Conservation (phyloP, 2,797 vertebrate species). For the Sandelia bainsii region DNA sequence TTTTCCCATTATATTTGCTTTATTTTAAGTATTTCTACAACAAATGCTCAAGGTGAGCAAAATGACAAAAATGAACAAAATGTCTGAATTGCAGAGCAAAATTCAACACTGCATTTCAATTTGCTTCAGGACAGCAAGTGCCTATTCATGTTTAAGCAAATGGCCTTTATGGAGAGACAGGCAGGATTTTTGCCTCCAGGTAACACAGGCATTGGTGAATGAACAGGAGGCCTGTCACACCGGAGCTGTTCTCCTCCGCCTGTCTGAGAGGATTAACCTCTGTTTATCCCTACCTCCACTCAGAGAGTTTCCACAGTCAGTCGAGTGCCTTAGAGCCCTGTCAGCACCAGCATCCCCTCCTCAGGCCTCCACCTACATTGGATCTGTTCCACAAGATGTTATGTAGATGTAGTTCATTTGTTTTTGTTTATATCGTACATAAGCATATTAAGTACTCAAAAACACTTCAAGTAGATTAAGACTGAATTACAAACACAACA, state of each 20-base stretch:
- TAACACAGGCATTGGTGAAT: slow-evolving; percentile 70
- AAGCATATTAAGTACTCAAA: not conserved
- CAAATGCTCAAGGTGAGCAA: not conserved
- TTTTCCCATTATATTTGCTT: not conserved
- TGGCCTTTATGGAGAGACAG: slow-evolving; percentile 54
- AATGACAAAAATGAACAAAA: slow-evolving; percentile 33
- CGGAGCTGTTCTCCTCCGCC: slow-evolving; percentile 69
- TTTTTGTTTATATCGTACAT: not conserved
- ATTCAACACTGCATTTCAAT: slow-evolving; percentile 45
- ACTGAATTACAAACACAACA: not conserved
- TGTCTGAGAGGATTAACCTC: slow-evolving; percentile 85
- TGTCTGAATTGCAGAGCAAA: slow-evolving; percentile 37
- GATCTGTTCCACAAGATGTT: slow-evolving; percentile 23
- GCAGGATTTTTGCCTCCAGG: slow-evolving; percentile 72
- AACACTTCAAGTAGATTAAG: not conserved
- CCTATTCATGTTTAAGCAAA: slow-evolving; percentile 66
- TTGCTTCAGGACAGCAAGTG: slow-evolving; percentile 59
- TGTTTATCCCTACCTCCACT: slow-evolving; percentile 71
- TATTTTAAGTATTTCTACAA: not conserved
- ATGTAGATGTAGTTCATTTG: slow-evolving; percentile 3
- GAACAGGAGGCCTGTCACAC: slow-evolving; percentile 72
- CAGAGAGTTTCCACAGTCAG: slow-evolving; percentile 51
- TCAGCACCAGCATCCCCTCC: slow-evolving; percentile 34
- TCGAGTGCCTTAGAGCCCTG: slow-evolving; percentile 47
- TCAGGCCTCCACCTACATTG: slow-evolving; percentile 30